Evolutionary conservation across 1,140 invertebrate species (phyloP).

Genomic region (Drosophila simulans): DNA sequence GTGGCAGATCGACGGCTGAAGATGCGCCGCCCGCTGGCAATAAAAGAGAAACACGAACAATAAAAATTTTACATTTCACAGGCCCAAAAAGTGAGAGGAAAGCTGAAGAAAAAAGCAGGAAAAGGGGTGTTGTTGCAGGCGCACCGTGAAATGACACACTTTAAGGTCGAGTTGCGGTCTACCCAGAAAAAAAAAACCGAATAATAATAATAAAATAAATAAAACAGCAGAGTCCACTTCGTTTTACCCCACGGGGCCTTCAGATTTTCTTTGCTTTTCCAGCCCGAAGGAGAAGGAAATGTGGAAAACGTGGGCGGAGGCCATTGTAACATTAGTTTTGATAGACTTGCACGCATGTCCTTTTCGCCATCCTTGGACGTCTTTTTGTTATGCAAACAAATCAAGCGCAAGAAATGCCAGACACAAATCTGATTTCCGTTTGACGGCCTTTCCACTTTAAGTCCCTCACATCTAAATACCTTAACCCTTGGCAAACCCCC

Average conservation of each 20-base stretch:
- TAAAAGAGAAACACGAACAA: slow-evolving; percentile 76
- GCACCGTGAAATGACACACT: slow-evolving; percentile 67
- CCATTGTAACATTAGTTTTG: slow-evolving; percentile 64
- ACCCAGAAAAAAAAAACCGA: slow-evolving; percentile 28
- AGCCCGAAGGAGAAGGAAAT: not conserved
- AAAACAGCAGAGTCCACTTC: slow-evolving; percentile 34
- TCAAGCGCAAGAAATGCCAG: slow-evolving; percentile 56
- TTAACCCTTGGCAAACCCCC: slow-evolving; percentile 2
- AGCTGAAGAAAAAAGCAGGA: not conserved
- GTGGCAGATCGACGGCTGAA: slow-evolving; percentile 35
- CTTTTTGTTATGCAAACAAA: slow-evolving; percentile 67
- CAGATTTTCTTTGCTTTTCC: slow-evolving; percentile 13
- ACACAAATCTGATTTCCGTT: slow-evolving; percentile 78
- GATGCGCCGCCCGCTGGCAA: slow-evolving; percentile 75
- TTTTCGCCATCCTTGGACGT: slow-evolving; percentile 29
- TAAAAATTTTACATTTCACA: slow-evolving; percentile 79
- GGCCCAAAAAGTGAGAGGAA: slow-evolving; percentile 33
- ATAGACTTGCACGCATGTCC: slow-evolving; percentile 74
- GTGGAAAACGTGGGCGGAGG: not conserved
- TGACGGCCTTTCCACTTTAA: slow-evolving; percentile 28
- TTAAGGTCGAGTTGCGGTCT: slow-evolving; percentile 63
- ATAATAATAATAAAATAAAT: slow-evolving; percentile 35
- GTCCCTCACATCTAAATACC: slow-evolving; percentile 14
- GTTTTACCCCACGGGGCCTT: slow-evolving; percentile 1
- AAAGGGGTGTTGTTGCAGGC: slow-evolving; percentile 1